phyloP scores from a whole-genome alignment of 2,888 invertebrate species.

The Caenorhabditis wallacei region DNA sequence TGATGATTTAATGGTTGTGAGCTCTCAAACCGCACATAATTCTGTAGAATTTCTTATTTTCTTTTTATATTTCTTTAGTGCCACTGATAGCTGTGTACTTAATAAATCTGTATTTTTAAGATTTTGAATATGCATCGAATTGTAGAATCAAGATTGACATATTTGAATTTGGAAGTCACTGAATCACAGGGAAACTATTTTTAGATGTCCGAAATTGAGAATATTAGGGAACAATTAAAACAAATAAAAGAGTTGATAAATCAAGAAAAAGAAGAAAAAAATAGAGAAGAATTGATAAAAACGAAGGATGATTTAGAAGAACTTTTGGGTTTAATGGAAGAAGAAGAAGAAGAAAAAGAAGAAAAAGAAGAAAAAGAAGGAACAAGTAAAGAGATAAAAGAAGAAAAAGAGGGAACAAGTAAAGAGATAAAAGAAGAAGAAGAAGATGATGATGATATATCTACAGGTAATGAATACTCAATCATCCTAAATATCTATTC shows the following conservation, averaged over 20 bases:
- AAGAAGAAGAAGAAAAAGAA: slow-evolving; percentile 20
- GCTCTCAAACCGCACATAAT: slow-evolving; percentile 33
- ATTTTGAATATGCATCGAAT: neutral
- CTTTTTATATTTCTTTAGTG: slow-evolving; percentile 8
- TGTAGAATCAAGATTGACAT: neutral
- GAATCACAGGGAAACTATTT: neutral
- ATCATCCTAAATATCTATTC: neutral
- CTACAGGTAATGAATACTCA: neutral
- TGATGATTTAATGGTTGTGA: slow-evolving; percentile 51
- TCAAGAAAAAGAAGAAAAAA: slow-evolving; percentile 28
- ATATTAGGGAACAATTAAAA: slow-evolving; percentile 27
- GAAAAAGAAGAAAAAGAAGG: neutral
- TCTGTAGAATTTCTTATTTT: slow-evolving; percentile 1
- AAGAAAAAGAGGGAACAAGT: neutral
- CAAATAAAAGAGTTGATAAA: slow-evolving; percentile 19
- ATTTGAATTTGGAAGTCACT: neutral
- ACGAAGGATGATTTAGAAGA: slow-evolving; percentile 49
- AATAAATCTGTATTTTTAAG: slow-evolving; percentile 17
- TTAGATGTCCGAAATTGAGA: slow-evolving; percentile 48
- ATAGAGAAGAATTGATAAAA: slow-evolving; percentile 15
- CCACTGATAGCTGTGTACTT: slow-evolving; percentile 43
- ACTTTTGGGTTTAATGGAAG: slow-evolving; percentile 7
- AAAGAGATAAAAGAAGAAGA: slow-evolving; percentile 11
- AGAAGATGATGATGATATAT: slow-evolving; percentile 18
- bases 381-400: slow-evolving; percentile 10